Conservation (phyloP, 1,140 invertebrate species). For the Zaprionus africanus region DNA sequence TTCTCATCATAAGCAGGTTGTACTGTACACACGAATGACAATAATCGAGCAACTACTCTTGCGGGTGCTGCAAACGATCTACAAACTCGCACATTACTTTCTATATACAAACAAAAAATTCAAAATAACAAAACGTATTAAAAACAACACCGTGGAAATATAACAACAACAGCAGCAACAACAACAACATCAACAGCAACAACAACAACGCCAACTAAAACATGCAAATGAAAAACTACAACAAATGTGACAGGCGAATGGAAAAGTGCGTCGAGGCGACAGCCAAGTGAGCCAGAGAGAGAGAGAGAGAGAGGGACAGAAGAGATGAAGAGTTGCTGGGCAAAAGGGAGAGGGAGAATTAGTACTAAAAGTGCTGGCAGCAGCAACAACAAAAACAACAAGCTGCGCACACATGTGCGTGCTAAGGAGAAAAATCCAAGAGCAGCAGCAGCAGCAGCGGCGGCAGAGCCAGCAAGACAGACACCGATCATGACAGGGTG, state of each 20-base stretch:
- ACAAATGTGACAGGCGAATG: conserved; percentile 8
- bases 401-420: conserved; percentile 65
- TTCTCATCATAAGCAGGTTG: background rate
- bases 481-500: conserved; percentile 57
- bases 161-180: background rate
- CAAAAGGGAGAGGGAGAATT: conserved; percentile 27
- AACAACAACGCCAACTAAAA: conserved; percentile 16
- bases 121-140: conserved; percentile 7
- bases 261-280: conserved; percentile 28
- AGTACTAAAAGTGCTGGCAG: conserved; percentile 29
- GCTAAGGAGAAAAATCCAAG: conserved; percentile 59
- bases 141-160: conserved; percentile 4
- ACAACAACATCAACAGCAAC: background rate
- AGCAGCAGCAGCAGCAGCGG: conserved; percentile 21
- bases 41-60: conserved; percentile 37
- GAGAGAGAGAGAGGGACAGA: conserved; percentile 31
- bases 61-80: conserved; percentile 27
- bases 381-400: background rate
- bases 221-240: conserved; percentile 25
- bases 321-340: background rate
- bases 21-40: conserved; percentile 4
- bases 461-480: conserved; percentile 18
- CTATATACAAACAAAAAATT: conserved; percentile 12
- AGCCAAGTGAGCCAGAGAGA: background rate
- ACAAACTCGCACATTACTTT: conserved; percentile 1